Conservation (phyloP, 2,113 vertebrate species). For the Ivindomyrus marchei region DNA sequence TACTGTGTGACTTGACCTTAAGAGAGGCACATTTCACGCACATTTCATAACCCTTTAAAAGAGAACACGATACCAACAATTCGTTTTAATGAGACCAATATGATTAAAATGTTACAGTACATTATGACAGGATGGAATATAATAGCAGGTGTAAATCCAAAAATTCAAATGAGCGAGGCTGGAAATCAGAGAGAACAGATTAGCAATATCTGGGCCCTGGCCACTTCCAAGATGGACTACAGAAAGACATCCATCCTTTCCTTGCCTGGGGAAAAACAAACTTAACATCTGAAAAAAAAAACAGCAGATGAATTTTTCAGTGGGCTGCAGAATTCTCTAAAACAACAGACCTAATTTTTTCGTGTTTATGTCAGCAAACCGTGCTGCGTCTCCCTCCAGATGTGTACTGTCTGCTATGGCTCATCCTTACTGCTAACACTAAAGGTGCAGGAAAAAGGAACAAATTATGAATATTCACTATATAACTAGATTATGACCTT, state of each 20-base stretch:
- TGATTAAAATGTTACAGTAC: slow-evolving; percentile 2
- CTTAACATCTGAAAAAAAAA: neutral
- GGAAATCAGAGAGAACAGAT: neutral
- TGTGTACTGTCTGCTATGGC: neutral
- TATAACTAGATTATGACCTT: neutral
- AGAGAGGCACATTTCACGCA: neutral
- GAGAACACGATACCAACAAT: neutral
- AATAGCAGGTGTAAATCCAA: neutral
- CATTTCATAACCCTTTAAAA: slow-evolving; percentile 6
- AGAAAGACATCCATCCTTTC: neutral
- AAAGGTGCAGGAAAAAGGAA: neutral
- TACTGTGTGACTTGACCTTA: neutral
- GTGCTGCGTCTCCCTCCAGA: too few species aligned
- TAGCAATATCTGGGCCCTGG: neutral
- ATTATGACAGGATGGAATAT: neutral
- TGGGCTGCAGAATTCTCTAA: neutral
- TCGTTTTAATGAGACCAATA: neutral
- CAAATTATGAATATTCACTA: neutral
- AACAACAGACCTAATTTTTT: neutral
- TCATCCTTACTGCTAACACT: neutral
- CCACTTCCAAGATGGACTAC: neutral
- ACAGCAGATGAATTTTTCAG: neutral
- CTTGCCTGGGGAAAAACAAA: neutral
- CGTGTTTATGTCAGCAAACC: neutral
- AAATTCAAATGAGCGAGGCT: neutral